Evolutionary conservation across 2,888 invertebrate species (phyloP).

Genomic region (Mythimna loreyi): DNA sequence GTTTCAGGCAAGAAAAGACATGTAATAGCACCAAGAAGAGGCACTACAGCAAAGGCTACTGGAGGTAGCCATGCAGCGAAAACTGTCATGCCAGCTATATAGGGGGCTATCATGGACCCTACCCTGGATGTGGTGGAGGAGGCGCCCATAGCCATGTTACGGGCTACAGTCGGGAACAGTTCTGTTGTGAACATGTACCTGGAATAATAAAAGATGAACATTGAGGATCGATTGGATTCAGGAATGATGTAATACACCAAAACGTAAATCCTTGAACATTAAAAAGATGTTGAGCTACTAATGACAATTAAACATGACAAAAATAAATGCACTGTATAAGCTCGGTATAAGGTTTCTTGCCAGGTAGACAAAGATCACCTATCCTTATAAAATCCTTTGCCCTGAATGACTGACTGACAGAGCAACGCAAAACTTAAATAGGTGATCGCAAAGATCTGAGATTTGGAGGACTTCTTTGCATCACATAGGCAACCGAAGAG

Average conservation of each 20-base stretch:
- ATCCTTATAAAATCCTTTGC: too few species aligned
- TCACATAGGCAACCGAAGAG: too few species aligned
- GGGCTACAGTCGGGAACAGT: constrained; percentile 91
- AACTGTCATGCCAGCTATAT: constrained; percentile 80
- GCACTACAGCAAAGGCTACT: constrained; percentile 63
- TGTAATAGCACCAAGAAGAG: constrained; percentile 64
- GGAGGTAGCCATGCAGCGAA: constrained; percentile 69
- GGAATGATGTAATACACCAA: not conserved
- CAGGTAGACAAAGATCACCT: too few species aligned
- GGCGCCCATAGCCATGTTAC: constrained; percentile 91
- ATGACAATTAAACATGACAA: too few species aligned
- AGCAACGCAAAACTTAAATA: too few species aligned
- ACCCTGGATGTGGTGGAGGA: constrained; percentile 91
- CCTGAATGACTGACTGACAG: too few species aligned
- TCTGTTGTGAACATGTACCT: constrained; percentile 87
- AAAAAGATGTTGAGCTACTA: not conserved
- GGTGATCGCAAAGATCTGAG: too few species aligned
- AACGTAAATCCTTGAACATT: not conserved
- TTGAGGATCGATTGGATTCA: not conserved
- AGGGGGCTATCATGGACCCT: constrained; percentile 91
- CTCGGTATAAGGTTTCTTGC: too few species aligned
- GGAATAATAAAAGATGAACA: constrained; percentile 23
- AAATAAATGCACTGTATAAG: not conserved
- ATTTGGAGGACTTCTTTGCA: too few species aligned
- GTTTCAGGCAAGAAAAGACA: constrained; percentile 70